Evolutionary conservation across 2,888 invertebrate genomes (phyloP), one percentile per base, ranked within the genome.

Genomic region (Myathropa florea): DNA sequence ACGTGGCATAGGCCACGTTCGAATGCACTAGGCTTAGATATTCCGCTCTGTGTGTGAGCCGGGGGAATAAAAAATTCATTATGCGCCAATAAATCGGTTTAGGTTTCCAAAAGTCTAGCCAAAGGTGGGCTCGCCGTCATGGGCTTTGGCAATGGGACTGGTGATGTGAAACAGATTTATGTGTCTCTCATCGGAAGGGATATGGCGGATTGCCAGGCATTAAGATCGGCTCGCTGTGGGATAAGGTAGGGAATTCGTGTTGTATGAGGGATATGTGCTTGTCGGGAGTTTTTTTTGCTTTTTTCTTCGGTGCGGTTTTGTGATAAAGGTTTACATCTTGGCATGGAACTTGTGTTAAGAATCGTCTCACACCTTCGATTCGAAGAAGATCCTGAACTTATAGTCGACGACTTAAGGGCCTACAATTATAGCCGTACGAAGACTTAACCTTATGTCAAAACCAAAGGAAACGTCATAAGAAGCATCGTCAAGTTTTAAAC

Each of bases 141-240:
- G 39, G 57, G 36, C 73, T 72, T 78, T 72, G 78, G 83, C 78
- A 83, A 68, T 46, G 24, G 36, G 61, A 64, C 65, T 78, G 68
- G 55, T 73, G 78, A 83, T 77, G 83, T 72, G 78, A 77, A 77
- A 67, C 83, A 67, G 78, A 83, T 78, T 83, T 83, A 83, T 78
- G 82, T 83, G 77, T 77, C 77, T 83, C 64, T 67, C 24, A 61
- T 61, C 72, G 46, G 60, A 72, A 46, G 36, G 70, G 59, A 59
- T 53, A 63, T 83, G 83, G 83, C 83, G 24, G 9, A 59, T 21
- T 73, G 83, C 83, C 83, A 83, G 21, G 24, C 28, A 28, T 39
- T 14, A 64, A 71, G 23, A 46, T n/a, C n/a, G 33, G 6, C n/a
- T n/a, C 12, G 18, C 4, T 46, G 46, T n/a, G 46, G 46, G 46